These are phyloP conservation scores for Peromyscus leucopus DNA, from an alignment of 2,113 vertebrate genomes.

Conservation along the genomic window DNA sequence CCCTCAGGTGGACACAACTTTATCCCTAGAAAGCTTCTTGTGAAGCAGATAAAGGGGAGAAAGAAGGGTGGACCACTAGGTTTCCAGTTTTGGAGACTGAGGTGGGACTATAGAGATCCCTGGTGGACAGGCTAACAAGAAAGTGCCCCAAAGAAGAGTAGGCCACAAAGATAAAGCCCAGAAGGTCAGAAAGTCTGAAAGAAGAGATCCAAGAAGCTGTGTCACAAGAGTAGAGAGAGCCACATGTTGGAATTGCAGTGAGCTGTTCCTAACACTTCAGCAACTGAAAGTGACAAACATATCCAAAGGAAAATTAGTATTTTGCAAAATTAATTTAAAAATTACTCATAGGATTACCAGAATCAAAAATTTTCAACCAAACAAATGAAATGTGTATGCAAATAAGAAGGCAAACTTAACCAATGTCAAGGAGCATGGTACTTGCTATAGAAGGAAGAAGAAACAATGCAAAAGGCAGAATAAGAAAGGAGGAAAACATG, in stretches of 20 bases:
- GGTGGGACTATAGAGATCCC: neutral
- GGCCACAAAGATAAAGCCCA: neutral
- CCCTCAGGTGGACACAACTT: neutral
- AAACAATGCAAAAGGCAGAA: neutral
- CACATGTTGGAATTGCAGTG: neutral
- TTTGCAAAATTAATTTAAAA: neutral
- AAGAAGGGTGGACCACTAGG: fast-evolving
- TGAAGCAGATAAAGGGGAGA: neutral
- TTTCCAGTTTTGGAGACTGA: neutral
- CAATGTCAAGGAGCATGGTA: neutral
- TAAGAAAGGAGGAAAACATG: neutral
- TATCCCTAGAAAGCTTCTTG: neutral
- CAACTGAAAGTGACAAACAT: neutral
- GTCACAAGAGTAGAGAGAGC: neutral
- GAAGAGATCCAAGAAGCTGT: neutral
- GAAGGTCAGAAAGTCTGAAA: neutral
- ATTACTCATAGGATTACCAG: neutral
- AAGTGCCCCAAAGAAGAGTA: neutral
- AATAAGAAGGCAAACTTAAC: neutral
- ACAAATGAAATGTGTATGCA: neutral
- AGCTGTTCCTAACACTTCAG: neutral
- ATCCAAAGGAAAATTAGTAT: neutral
- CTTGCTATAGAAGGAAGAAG: neutral
- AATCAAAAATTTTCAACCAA: neutral
- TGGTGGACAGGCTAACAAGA: too few species aligned